Evolutionary conservation across 2,797 vertebrate genomes (phyloP).

Genomic region (Hypotaenidia philippensis): DNA sequence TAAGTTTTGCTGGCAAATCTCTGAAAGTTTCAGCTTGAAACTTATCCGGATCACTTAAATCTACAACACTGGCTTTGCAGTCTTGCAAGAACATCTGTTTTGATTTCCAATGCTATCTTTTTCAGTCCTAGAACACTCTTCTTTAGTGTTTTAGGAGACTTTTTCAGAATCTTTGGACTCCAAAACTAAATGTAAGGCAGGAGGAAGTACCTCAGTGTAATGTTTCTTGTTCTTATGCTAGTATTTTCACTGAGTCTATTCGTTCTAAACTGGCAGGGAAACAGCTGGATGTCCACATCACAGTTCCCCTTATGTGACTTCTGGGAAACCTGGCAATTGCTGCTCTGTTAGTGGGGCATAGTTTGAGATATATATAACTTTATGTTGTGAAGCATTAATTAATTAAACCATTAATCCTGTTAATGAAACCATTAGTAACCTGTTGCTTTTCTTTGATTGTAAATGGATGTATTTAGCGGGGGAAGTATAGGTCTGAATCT

Average conservation of each 20-base stretch:
- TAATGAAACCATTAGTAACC: neutral
- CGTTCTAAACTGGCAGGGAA: neutral
- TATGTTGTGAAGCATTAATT: neutral
- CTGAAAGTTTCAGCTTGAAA: conserved; percentile 57
- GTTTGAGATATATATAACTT: neutral
- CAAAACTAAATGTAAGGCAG: conserved; percentile 1
- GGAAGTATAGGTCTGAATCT: neutral
- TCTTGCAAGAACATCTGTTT: conserved; percentile 53
- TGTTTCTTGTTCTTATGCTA: neutral
- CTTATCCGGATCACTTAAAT: conserved; percentile 45
- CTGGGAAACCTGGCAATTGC: neutral
- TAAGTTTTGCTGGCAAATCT: conserved; percentile 57
- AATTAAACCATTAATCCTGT: neutral
- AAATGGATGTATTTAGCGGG: neutral
- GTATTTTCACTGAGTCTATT: neutral
- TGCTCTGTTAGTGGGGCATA: neutral
- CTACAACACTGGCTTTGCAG: conserved; percentile 42
- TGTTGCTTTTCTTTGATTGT: neutral
- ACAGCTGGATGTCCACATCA: neutral
- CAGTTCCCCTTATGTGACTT: neutral
- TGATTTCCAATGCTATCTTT: conserved; percentile 29
- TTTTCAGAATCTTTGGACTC: conserved; percentile 5
- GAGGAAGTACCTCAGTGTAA: neutral
- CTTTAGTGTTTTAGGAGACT: neutral
- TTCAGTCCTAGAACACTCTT: conserved; percentile 6